Evolutionary conservation across 2,797 vertebrate genomes (phyloP).

Genomic region (Zenarchopterus dispar): DNA sequence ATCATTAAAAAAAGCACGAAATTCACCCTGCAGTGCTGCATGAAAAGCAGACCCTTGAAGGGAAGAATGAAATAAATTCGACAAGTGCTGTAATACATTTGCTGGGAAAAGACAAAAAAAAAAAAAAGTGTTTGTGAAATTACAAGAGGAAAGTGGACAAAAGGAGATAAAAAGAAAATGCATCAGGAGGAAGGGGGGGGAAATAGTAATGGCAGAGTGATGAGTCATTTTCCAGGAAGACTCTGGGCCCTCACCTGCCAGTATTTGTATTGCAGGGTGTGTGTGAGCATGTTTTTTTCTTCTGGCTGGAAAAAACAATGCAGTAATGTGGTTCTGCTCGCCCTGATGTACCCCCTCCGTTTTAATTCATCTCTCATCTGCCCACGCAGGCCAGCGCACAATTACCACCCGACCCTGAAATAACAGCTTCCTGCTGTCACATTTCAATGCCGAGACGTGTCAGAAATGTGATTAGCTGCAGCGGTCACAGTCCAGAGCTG

Average conservation of each 20-base stretch:
- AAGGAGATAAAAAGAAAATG: not conserved
- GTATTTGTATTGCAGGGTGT: slow-evolving; percentile 7
- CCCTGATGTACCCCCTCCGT: not conserved
- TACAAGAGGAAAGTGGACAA: not conserved
- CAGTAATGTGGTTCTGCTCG: slow-evolving; percentile 8
- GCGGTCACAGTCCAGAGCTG: slow-evolving; percentile 21
- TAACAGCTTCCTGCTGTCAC: slow-evolving; percentile 38
- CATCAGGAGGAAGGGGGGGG: not conserved
- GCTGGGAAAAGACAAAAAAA: not conserved
- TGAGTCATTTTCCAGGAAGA: slow-evolving; percentile 49
- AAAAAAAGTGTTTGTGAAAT: slow-evolving; percentile 11
- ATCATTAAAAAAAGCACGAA: slow-evolving; percentile 20
- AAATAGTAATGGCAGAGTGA: slow-evolving; percentile 33
- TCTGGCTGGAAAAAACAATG: slow-evolving; percentile 10
- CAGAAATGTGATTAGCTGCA: slow-evolving; percentile 33
- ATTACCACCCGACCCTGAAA: slow-evolving; percentile 45
- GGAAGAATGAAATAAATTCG: slow-evolving; percentile 18
- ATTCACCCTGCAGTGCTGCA: slow-evolving; percentile 18
- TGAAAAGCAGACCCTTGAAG: slow-evolving; percentile 12
- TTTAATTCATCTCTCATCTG: slow-evolving; percentile 31
- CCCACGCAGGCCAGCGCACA: slow-evolving; percentile 39
- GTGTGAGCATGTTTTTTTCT: not conserved
- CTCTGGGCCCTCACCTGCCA: slow-evolving; percentile 42
- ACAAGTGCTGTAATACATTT: not conserved
- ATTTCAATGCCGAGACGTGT: slow-evolving; percentile 30